phyloP scores from a whole-genome alignment of 2,888 invertebrate genomes.

The Lasioglossum villosulum region DNA sequence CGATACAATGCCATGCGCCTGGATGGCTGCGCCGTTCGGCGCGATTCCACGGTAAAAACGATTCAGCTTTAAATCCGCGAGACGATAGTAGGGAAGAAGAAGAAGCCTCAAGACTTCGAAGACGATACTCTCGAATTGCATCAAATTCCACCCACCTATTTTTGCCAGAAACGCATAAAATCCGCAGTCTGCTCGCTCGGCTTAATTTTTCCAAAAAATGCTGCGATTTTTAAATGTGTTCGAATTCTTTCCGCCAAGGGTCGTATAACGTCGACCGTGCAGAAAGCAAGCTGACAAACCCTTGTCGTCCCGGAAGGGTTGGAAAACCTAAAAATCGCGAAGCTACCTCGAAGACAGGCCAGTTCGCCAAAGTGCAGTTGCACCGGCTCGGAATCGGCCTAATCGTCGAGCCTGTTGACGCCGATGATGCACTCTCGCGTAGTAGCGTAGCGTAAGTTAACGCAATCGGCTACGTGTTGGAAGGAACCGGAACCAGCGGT shows the following conservation, averaged over 20 bases:
- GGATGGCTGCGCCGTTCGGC: constrained; percentile 56
- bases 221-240: not conserved
- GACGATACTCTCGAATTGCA: not conserved
- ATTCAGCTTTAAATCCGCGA: constrained; percentile 68
- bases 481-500: constrained; percentile 28
- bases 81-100: not conserved
- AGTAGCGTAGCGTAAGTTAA: constrained; percentile 68
- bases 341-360: not conserved
- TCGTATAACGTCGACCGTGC: not conserved
- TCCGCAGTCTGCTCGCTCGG: not conserved
- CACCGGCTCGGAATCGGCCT: constrained; percentile 12
- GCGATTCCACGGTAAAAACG: constrained; percentile 63
- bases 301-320: not conserved
- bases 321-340: not conserved
- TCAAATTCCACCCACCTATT: not conserved
- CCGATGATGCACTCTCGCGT: constrained; percentile 12
- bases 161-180: not conserved
- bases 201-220: not conserved
- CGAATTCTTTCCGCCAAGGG: not conserved
- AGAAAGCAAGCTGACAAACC: not conserved
- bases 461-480: constrained; percentile 63
- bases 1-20: constrained; percentile 56
- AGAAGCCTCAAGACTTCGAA: not conserved
- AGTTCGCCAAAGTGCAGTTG: not conserved
- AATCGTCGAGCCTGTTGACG: constrained; percentile 15